These are phyloP conservation scores for Trichonephila clavipes DNA, from an alignment of 1,140 invertebrate species.

Conservation along the genomic window DNA sequence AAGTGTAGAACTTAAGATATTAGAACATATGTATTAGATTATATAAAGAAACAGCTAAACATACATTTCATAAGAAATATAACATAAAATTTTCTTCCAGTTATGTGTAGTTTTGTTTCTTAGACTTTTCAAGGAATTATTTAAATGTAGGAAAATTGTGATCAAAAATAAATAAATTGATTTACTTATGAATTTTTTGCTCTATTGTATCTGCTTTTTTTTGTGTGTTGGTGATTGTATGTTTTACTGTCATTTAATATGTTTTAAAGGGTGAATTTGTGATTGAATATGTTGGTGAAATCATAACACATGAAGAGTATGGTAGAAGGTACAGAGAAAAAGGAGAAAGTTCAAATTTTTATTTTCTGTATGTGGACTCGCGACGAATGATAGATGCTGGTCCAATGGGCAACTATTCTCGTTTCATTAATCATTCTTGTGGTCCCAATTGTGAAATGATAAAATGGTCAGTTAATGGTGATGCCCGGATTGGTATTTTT, in stretches of 20 bases:
- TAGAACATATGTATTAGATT: too few species aligned
- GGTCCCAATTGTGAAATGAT: constrained; percentile 96
- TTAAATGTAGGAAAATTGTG: too few species aligned
- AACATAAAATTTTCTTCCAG: too few species aligned
- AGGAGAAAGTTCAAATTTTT: constrained; percentile 92
- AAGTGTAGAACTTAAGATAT: too few species aligned
- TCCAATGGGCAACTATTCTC: constrained; percentile 92
- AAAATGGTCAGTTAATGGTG: constrained; percentile 97
- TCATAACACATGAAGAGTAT: constrained; percentile 95
- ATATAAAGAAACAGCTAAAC: too few species aligned
- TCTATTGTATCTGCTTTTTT: too few species aligned
- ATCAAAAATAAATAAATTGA: too few species aligned
- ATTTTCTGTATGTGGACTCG: constrained; percentile 95
- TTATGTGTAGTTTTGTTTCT: too few species aligned
- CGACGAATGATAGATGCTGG: constrained; percentile 96
- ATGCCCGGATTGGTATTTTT: constrained; percentile 94
- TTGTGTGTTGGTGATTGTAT: too few species aligned
- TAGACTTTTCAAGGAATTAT: too few species aligned
- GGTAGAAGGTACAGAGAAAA: constrained; percentile 86
- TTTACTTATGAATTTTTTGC: too few species aligned
- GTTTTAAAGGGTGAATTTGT: constrained; percentile 89
- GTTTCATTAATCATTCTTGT: constrained; percentile 94
- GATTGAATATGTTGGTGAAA: constrained; percentile 97
- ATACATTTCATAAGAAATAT: too few species aligned
- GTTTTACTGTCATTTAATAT: constrained; percentile 79